Percentiles rank a stretch among this genome's conserved stretches.
Evolutionary conservation across 2,888 invertebrate genomes (phyloP).

Genomic region (Eubasilissa splendida): DNA sequence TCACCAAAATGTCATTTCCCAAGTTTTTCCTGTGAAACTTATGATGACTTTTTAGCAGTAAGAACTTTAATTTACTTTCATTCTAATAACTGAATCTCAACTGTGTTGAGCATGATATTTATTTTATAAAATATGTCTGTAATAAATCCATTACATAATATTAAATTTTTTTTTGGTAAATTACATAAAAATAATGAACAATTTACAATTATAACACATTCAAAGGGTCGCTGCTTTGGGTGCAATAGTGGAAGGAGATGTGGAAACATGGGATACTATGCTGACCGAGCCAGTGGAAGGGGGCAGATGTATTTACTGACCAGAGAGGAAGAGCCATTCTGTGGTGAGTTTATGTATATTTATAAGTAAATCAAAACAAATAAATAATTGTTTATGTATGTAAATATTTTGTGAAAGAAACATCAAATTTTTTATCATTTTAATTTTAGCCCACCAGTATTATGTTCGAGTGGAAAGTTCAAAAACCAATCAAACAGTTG

Average conservation of each 20-base stretch:
- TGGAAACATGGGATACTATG: conserved; percentile 95
- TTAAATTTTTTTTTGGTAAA: neutral
- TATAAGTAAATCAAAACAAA: neutral
- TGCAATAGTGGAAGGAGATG: conserved; percentile 76
- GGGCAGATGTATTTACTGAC: conserved; percentile 93
- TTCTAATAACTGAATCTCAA: neutral
- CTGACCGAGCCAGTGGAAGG: conserved; percentile 86
- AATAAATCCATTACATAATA: no score
- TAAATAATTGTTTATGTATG: neutral
- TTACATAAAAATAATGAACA: neutral
- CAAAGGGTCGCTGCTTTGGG: conserved; percentile 71
- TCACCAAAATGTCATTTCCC: conserved; percentile 93
- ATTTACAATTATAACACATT: conserved; percentile 20
- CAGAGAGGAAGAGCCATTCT: conserved; percentile 92
- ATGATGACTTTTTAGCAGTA: conserved; percentile 84
- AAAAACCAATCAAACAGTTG: conserved; percentile 66
- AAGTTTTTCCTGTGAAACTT: conserved; percentile 89
- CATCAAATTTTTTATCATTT: neutral
- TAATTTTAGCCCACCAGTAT: conserved; percentile 86
- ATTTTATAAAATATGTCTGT: no score
- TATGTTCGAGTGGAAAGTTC: conserved; percentile 83
- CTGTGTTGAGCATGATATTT: neutral
- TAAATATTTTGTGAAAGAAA: neutral
- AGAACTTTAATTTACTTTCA: conserved; percentile 44
- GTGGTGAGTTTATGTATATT: conserved; percentile 72